These are phyloP conservation scores for Styela plicata DNA, from an alignment of 23 tunicate species.

Conservation along the genomic window DNA sequence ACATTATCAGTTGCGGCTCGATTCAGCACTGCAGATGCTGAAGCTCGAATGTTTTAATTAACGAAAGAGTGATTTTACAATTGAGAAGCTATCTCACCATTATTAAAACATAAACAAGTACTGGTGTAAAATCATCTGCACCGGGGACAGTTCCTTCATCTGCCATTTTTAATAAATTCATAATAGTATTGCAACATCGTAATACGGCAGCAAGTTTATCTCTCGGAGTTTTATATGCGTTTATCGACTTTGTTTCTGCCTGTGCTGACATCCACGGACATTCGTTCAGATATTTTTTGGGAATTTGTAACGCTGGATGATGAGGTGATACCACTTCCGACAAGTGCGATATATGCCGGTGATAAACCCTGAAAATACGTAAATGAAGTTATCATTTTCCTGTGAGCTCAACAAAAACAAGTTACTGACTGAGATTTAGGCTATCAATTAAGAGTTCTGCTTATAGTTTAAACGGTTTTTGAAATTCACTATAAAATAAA, in stretches of 20 bases:
- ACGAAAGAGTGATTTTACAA: too few species aligned
- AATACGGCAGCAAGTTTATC: constrained; percentile 86
- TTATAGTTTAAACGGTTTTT: too few species aligned
- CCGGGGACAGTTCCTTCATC: constrained; percentile 86
- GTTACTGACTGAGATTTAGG: too few species aligned
- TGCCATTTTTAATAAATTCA: constrained; percentile 86
- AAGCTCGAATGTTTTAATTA: too few species aligned
- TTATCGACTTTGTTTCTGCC: constrained; percentile 66
- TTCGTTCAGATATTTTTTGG: constrained; percentile 69
- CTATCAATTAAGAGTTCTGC: too few species aligned
- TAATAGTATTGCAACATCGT: constrained; percentile 78
- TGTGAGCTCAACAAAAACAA: too few species aligned
- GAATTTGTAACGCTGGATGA: constrained; percentile 77
- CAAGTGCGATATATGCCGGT: constrained; percentile 67
- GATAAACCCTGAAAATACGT: constrained; percentile 44
- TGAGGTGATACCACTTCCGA: constrained; percentile 66
- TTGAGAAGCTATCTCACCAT: constrained; percentile 59
- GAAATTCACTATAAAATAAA: too few species aligned
- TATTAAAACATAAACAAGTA: constrained; percentile 83
- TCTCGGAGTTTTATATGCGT: constrained; percentile 80
- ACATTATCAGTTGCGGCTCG: too few species aligned
- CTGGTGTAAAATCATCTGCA: constrained; percentile 97
- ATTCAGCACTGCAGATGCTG: too few species aligned
- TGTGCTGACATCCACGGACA: constrained; percentile 99
- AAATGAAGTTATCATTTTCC: too few species aligned